phyloP scores from a whole-genome alignment of 2,888 invertebrate genomes.

The Hypomecis atomaria region DNA sequence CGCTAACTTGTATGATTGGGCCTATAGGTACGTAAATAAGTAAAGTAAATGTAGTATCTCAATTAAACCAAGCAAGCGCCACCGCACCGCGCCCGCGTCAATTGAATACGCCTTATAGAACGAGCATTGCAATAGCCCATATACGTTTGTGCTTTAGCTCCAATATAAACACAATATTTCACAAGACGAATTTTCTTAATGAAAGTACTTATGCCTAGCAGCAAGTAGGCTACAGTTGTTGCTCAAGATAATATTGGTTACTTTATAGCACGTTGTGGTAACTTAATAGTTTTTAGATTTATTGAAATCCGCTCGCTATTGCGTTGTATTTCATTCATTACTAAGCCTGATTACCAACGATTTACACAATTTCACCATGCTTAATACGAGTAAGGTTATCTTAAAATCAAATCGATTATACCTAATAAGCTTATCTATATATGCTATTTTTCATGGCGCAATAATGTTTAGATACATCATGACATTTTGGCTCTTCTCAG shows the following conservation, averaged over 20 bases:
- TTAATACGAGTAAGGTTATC: no score
- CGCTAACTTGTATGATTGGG: no score
- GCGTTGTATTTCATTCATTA: background rate
- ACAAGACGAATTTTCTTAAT: constrained; percentile 1
- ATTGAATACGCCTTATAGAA: constrained; percentile 9
- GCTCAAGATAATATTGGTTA: background rate
- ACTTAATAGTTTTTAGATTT: constrained; percentile 2
- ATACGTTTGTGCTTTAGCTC: background rate
- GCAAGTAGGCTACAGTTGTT: background rate
- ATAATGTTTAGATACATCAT: no score
- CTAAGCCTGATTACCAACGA: background rate
- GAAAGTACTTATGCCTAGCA: background rate
- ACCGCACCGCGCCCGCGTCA: no score
- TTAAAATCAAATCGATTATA: no score
- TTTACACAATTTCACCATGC: background rate
- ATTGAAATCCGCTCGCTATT: constrained; percentile 13
- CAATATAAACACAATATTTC: constrained; percentile 1
- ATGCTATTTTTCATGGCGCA: no score
- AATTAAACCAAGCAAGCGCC: no score
- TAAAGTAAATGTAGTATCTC: no score
- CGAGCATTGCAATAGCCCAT: constrained; percentile 3
- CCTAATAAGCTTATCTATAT: no score
- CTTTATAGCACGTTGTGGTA: background rate
- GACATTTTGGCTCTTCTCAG: no score
- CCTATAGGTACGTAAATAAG: no score